Percentiles rank a stretch among this genome's conserved stretches.
Conservation (phyloP, 2,888 invertebrate species). For the Megalurothrips usitatus region DNA sequence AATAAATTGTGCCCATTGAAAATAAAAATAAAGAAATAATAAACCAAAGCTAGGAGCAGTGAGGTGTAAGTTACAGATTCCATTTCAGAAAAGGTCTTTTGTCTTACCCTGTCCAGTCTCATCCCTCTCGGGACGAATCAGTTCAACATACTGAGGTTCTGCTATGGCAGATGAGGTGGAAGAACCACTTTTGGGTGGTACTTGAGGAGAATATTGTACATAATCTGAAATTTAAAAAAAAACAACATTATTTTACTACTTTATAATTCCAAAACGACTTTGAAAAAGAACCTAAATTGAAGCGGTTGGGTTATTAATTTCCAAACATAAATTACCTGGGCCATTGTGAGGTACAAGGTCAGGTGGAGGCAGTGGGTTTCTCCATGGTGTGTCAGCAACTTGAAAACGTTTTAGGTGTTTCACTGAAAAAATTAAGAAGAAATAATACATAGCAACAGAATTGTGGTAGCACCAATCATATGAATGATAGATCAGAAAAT, state of each 20-base stretch:
- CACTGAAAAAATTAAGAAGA: background rate
- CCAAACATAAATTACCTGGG: background rate
- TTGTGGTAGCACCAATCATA: background rate
- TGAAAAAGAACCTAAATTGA: background rate
- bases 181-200: background rate
- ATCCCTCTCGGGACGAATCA: background rate
- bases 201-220: background rate
- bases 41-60: background rate
- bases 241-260: no score
- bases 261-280: no score
- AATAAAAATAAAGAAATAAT: background rate
- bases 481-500: background rate
- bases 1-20: background rate
- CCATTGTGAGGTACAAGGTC: constrained; percentile 1
- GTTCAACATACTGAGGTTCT: background rate
- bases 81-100: background rate
- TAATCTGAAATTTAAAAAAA: background rate
- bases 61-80: background rate
- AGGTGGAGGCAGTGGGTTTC: background rate
- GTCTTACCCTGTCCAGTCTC: background rate
- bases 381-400: background rate
- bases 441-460: background rate
- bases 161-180: background rate
- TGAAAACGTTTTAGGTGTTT: background rate
- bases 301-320: no score